Base-by-base conservation (phyloP, 2,888 invertebrate species). In the Escarpia spicata region DNA sequence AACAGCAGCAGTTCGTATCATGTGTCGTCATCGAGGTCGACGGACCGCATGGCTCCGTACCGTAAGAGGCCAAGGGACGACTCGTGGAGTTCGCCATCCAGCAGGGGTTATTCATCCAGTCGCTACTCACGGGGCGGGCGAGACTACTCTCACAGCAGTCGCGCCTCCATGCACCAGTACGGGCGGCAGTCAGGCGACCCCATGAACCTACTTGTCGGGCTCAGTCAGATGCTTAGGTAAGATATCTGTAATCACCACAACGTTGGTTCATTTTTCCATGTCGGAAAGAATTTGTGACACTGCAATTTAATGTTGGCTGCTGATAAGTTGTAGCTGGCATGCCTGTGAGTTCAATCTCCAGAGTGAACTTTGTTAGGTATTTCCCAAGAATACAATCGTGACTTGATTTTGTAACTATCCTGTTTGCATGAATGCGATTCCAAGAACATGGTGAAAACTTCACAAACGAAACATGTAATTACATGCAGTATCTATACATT, bases 41-140 rank as follows among this genome's bases (percentile, higher is more conserved):
- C 75, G 2, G 75, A 75, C 19, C 75, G 75, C 6, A n/a, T 75
- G 26, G n/a, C 75, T 75, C 75, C 75, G 75, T 75, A 75, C n/a
- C 75, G 75, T 26, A 75, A 75, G 75, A 75, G 75, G 75, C 75
- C 75, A 26, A 19, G 75, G 75, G 75, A 75, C 75, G 75, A 75
- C 19, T 75, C 75, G n/a, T 75, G 75, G 75, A 75, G 75, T 26
- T 75, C 75, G 19, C 75, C 75, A 0, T 75, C 75, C 6, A n/a
- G n/a, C 75, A 26, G 75, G 75, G 75, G 75, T 26, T 75, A 75
- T 26, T 75, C 75, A 26, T 75, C 75, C 15, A 75, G 75, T 75
- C 75, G 75, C 75, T 75, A 75, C n/a, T 75, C 75, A 15, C 75
- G 75, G 75, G 75, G 75, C n/a, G 75, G 75, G n/a, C 75, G 75